These are phyloP conservation scores for Murina feae DNA, from an alignment of 2,113 vertebrate genomes.

Conservation along the genomic window DNA sequence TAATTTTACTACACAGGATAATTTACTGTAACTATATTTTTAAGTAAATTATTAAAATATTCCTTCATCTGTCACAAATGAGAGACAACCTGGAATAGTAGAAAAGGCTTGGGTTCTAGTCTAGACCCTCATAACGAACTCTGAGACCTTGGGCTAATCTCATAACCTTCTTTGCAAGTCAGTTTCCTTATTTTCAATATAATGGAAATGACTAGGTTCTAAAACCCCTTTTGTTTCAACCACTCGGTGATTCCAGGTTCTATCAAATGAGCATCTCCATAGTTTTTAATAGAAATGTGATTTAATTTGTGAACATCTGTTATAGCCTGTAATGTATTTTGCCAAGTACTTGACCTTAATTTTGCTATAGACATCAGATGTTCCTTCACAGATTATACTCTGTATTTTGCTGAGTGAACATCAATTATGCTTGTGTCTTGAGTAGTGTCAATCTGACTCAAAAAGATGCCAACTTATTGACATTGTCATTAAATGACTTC, in stretches of 20 bases:
- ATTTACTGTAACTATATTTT: neutral
- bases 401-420: slow-evolving; percentile 5
- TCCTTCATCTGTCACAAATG: neutral
- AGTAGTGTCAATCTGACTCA: slow-evolving; percentile 25
- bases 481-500: slow-evolving; percentile 33
- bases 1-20: neutral
- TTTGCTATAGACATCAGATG: slow-evolving; percentile 6
- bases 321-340: slow-evolving; percentile 25
- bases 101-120: neutral
- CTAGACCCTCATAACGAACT: neutral
- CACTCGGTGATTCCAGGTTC: neutral
- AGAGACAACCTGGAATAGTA: neutral
- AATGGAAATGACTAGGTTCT: neutral
- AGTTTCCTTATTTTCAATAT: neutral
- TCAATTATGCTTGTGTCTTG: neutral
- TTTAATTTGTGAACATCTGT: slow-evolving; percentile 43
- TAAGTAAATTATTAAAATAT: neutral
- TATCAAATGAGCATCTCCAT: neutral
- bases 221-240: neutral
- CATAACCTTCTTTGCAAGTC: neutral
- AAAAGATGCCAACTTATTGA: slow-evolving; percentile 31
- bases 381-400: neutral
- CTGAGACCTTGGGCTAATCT: neutral
- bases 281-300: slow-evolving; percentile 57
- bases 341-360: slow-evolving; percentile 49